Conservation (phyloP, 2,113 vertebrate species). For the Erythrolamprus reginae region DNA sequence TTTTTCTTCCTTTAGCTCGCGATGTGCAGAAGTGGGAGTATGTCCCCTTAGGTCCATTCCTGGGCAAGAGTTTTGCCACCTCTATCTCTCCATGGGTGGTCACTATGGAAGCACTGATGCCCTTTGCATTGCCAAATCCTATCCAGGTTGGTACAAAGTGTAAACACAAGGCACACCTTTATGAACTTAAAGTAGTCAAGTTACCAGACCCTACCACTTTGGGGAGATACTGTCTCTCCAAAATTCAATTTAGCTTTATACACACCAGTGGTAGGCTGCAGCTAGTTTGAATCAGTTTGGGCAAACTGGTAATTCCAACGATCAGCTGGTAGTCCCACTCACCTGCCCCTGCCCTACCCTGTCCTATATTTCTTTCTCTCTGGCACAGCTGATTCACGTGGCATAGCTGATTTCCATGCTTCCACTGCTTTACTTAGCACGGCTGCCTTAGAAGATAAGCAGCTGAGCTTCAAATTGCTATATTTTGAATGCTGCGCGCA, state of each 20-base stretch:
- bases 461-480: too few relatives aligned
- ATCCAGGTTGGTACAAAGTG: slow-evolving; percentile 76
- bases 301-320: too few relatives aligned
- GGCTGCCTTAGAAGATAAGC: too few relatives aligned
- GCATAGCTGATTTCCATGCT: too few relatives aligned
- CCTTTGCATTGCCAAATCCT: slow-evolving; percentile 81
- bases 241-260: neutral
- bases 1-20: slow-evolving; percentile 70
- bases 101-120: slow-evolving; percentile 92
- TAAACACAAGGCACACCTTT: neutral
- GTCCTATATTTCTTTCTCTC: too few relatives aligned
- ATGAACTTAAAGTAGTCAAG: neutral
- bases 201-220: neutral
- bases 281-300: too few relatives aligned
- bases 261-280: too few relatives aligned
- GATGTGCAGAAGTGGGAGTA: slow-evolving; percentile 98
- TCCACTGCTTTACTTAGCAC: too few relatives aligned
- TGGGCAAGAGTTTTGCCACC: slow-evolving; percentile 93
- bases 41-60: slow-evolving; percentile 89
- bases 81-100: slow-evolving; percentile 97
- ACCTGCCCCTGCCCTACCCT: too few relatives aligned
- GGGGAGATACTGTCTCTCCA: neutral
- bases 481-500: too few relatives aligned
- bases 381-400: too few relatives aligned
- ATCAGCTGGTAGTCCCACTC: too few relatives aligned